Base-by-base conservation (phyloP, 2,888 invertebrate genomes). In the Dusona sp. region DNA sequence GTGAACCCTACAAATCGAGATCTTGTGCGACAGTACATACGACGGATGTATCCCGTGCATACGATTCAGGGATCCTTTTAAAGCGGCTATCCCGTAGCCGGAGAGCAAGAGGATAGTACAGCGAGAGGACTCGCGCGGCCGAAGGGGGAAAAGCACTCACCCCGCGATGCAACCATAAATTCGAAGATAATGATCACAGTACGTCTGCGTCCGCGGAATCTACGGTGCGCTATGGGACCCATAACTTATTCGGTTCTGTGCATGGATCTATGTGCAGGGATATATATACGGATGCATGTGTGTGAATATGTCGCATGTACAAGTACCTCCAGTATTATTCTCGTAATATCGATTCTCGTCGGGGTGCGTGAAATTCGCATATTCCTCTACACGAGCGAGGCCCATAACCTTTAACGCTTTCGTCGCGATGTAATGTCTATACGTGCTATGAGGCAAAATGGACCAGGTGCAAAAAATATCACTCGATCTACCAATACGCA, bases 161-260 rank as follows among this genome's bases (percentile, higher is more conserved):
- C 89, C 89, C 90, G 89, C 89, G 87, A 89, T 79, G 86, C 79
- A 78, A 89, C 92, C 92, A 94, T 94, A 94, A 94, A 94, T 94
- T 91, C 90, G 89, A 88, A 90, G 94, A 94, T 94, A 93, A 94
- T 93, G 94, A 94, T 94, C 93, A 93, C 93, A 92, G 93, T 93
- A 93, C 93, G 93, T 94, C 94, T 93, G 92, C 92, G 93, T 94
- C 93, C 90, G 90, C 92, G 91, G 91, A 92, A 94, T 94, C 94
- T 94, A 93, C 92, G 91, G 90, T 88, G 88, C 92, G 93, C 94
- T 94, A 92, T 93, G 94, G 94, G 94, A 93, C 91, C 91, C 91
- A 93, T 94, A 94, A 94, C 91, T 94, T 93, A 94, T 91, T 90
- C 91, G 86, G 85, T 86, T 88, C 86, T 88, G 88, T 81, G 90